Base-by-base conservation (phyloP, 2,113 vertebrate species). In the Hypomesus transpacificus region DNA sequence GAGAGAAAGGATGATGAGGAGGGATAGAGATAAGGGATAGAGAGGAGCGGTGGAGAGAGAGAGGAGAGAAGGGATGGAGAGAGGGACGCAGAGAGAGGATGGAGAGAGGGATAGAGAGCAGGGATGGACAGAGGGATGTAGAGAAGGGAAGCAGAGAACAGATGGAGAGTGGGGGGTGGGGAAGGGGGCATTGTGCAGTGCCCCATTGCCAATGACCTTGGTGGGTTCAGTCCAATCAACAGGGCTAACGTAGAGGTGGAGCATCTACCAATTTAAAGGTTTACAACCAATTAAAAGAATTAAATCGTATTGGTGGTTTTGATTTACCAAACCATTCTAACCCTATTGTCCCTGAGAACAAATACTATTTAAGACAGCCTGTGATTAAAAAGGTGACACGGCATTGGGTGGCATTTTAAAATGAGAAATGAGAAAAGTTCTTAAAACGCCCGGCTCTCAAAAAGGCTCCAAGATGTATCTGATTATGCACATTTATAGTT, bases 401-500 rank as follows among this genome's bases (percentile, higher is more conserved):
- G 4, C 14, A 46, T 13, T 46, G 39, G 39, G 9, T 46, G 39
- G 39, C 5, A 46, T 46, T 11, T 11, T 11, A 9, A 46, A 46
- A 46, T 56, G 17, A n/a, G 11, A 56, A 56, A 56, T 20, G 16
- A 18, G 16, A 17, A 17, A 18, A 20, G 4, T 20, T 56, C 54
- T 20, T 20, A 18, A 20, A 18, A 9, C 17, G 18, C 4, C 54
- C 54, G 4, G n/a, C 54, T 34, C 31, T 34, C 31, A 34, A 7
- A 34, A 34, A 4, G 7, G 31, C 31, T 34, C 6, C 1, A 20
- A 20, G 56, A 21, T 9, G 31, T 56, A 75, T 73, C 51, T 4
- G 51, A 24, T 16, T 71, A 77, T 68, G 74, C 75, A 74, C 61
- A 68, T 71, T 14, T 72, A 52, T 71, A 78, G 79, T 81, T 73